Evolutionary conservation across 2,113 vertebrate species (phyloP).

Genomic region (Stegastes partitus): DNA sequence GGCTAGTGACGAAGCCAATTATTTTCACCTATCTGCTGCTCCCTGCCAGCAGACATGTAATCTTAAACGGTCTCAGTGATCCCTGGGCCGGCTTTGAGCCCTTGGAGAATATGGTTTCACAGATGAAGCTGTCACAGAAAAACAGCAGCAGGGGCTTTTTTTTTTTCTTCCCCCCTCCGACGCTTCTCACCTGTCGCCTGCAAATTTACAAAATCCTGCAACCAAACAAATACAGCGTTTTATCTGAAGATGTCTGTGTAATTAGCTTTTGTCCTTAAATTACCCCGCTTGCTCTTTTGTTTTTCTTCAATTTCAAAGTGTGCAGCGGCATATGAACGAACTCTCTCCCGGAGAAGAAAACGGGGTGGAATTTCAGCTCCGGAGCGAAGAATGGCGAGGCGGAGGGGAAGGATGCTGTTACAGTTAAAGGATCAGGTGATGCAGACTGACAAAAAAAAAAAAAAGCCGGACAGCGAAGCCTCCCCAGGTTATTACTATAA

Average conservation of each 20-base stretch:
- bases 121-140: slow-evolving; percentile 80
- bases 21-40: slow-evolving; percentile 81
- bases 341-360: slow-evolving; percentile 28
- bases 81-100: slow-evolving; percentile 71
- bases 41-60: slow-evolving; percentile 78
- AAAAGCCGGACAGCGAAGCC: slow-evolving; percentile 43
- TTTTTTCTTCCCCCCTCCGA: too few relatives aligned
- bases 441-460: slow-evolving; percentile 41
- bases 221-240: slow-evolving; percentile 15
- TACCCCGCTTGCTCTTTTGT: background rate
- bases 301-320: slow-evolving; percentile 32
- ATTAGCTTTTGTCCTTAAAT: slow-evolving; percentile 1
- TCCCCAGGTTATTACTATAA: slow-evolving; percentile 62
- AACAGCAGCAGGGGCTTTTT: slow-evolving; percentile 63
- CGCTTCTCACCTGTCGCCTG: slow-evolving; percentile 63
- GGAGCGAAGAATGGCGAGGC: slow-evolving; percentile 45
- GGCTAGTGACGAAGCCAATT: slow-evolving; percentile 80
- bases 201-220: slow-evolving; percentile 32
- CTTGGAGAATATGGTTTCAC: slow-evolving; percentile 76
- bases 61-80: slow-evolving; percentile 81
- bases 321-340: slow-evolving; percentile 5
- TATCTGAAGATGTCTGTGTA: background rate
- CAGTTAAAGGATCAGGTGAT: slow-evolving; percentile 51
- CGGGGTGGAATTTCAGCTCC: slow-evolving; percentile 70
- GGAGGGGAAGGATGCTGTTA: slow-evolving; percentile 55